These are phyloP conservation scores for Saguinus midas DNA, from an alignment of 2,113 vertebrate genomes.

Conservation along the genomic window DNA sequence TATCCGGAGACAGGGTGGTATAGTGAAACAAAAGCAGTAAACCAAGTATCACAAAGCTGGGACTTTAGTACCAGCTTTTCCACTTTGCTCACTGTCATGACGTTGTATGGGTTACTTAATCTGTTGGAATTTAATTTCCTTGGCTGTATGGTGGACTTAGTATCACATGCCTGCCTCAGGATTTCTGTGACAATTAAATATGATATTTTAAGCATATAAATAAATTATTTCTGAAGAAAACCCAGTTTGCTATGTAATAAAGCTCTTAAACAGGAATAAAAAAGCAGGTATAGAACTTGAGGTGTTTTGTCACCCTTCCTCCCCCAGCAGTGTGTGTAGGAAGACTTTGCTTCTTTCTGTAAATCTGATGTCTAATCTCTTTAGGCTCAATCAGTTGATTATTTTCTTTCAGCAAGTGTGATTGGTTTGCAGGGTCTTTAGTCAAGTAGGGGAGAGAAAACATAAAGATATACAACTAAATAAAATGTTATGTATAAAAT, in stretches of 20 bases:
- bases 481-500: not conserved
- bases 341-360: not conserved
- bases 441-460: not conserved
- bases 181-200: not conserved
- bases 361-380: not conserved
- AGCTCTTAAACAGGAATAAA: not conserved
- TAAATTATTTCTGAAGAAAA: not conserved
- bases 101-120: not conserved
- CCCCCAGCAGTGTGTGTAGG: not conserved
- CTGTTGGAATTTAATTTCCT: slow-evolving; percentile 43
- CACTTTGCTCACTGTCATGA: not conserved
- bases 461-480: not conserved
- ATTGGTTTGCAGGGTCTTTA: not conserved
- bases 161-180: not conserved
- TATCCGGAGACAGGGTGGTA: not conserved
- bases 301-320: not conserved
- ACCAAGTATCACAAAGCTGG: not conserved
- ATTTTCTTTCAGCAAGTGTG: not conserved
- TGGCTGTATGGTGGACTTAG: not conserved
- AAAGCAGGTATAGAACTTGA: not conserved
- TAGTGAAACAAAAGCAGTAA: not conserved
- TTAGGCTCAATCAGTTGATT: not conserved
- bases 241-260: not conserved
- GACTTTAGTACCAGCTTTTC: not conserved
- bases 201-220: not conserved